A percentile compares a stretch with the other conserved stretches of the same genome.
Evolutionary conservation across 2,113 vertebrate genomes (phyloP).

Genomic region (Oceanites oceanicus): DNA sequence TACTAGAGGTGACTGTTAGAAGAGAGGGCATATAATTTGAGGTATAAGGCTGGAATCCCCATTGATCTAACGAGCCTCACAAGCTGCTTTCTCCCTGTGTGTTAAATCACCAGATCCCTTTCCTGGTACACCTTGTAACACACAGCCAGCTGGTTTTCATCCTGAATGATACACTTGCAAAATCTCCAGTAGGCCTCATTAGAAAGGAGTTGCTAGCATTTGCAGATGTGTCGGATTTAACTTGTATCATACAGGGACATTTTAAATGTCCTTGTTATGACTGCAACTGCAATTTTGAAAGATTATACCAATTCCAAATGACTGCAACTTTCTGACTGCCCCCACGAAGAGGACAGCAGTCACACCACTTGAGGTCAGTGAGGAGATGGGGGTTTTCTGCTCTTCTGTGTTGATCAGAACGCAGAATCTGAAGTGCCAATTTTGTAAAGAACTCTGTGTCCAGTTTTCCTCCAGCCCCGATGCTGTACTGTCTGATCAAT

Average conservation of each 20-base stretch:
- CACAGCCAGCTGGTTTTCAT: neutral
- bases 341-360: neutral
- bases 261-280: neutral
- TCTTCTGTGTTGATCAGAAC: constrained; percentile 69
- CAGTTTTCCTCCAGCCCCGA: constrained; percentile 66
- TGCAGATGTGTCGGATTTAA: neutral
- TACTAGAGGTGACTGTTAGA: neutral
- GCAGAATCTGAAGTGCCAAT: constrained; percentile 51
- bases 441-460: constrained; percentile 61
- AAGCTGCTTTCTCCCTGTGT: neutral
- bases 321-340: neutral
- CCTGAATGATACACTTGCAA: neutral
- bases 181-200: constrained; percentile 30
- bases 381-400: constrained; percentile 38
- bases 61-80: neutral
- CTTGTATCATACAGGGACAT: neutral
- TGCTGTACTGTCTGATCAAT: constrained; percentile 75
- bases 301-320: constrained; percentile 21
- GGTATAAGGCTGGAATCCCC: neutral
- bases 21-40: neutral
- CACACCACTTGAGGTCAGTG: constrained; percentile 28
- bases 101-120: neutral
- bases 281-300: neutral
- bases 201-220: neutral
- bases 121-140: neutral